Conservation (phyloP, 1,140 invertebrate genomes). For the Bursaphelenchus mucronatus region DNA sequence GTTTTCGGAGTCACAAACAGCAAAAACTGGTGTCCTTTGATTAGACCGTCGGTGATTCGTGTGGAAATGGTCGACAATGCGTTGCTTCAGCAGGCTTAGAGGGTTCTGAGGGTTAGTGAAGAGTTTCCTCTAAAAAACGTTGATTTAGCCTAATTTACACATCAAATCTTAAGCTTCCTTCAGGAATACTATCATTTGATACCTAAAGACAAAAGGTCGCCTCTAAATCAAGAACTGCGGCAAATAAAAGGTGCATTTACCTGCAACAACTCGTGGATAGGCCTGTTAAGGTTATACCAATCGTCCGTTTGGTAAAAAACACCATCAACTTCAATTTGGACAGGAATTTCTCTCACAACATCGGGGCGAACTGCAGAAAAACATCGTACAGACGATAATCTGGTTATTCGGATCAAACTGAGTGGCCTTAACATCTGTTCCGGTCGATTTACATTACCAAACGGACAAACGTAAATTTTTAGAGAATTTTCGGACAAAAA, state of each 20-base stretch:
- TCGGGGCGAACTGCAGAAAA: no score
- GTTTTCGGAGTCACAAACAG: constrained; percentile 50
- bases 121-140: constrained; percentile 23
- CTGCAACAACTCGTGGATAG: constrained; percentile 2
- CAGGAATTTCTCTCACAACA: not conserved
- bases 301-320: constrained; percentile 6
- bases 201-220: no score
- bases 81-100: constrained; percentile 47
- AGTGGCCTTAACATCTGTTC: no score
- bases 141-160: constrained; percentile 6
- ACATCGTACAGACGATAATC: no score
- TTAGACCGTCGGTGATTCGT: constrained; percentile 21
- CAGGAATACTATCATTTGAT: no score
- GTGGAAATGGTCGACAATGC: constrained; percentile 47
- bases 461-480: no score
- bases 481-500: no score
- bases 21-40: constrained; percentile 53
- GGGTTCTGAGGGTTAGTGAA: constrained; percentile 44
- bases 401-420: no score
- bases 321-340: constrained; percentile 4
- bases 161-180: no score
- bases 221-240: no score
- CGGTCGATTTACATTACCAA: no score
- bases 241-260: constrained; percentile 1
- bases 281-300: constrained; percentile 13